Evolutionary conservation across 2,888 invertebrate genomes (phyloP), one percentile per base, ranked within the genome.

Genomic region (Parnassius orleans): DNA sequence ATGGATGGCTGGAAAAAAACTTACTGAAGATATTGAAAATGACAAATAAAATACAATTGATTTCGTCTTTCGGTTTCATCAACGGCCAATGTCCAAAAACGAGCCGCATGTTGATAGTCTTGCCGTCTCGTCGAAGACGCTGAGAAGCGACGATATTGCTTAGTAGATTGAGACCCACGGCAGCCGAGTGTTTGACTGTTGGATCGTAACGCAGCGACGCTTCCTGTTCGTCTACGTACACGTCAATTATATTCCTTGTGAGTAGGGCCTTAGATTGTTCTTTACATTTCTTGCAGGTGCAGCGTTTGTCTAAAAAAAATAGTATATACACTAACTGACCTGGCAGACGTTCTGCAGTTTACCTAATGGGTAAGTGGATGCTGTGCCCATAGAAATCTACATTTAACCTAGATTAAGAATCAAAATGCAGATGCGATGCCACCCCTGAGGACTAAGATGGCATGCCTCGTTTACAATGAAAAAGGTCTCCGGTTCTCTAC

Each of bases 11-110:
- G 24, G 19, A 47, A 59, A 24, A n/a, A 48, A 47, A 66, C 69
- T 69, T 58, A 71, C 71, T 59, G 53, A 66, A 69, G 3, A 69
- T 63, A 56, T 66, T 68, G 33, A 72, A 66, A 12, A 66, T 60
- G 1, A 68, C 63, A 54, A 72, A 71, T 1, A 68, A 51, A 9
- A 66, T 62, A 57, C 69, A 69, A 41, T 68, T 65, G 24, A 64
- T 60, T 44, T 61, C 61, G 12, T 65, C 56, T 47, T 71, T 71
- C 9, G 68, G 65, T 3, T 46, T 43, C 19, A 24, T 42, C 57
- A 58, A 57, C 19, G 48, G 15, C 47, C 51, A 24, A 42, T 57
- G n/a, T 10, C 43, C 43, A 9, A 41, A 33, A 53, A 19, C 19
- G 19, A 61, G 47, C 14, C 47, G 55, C 57, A 59, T 53, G 19